Evolutionary conservation across 2,797 vertebrate genomes (phyloP).

Genomic region (Sylvia borin): DNA sequence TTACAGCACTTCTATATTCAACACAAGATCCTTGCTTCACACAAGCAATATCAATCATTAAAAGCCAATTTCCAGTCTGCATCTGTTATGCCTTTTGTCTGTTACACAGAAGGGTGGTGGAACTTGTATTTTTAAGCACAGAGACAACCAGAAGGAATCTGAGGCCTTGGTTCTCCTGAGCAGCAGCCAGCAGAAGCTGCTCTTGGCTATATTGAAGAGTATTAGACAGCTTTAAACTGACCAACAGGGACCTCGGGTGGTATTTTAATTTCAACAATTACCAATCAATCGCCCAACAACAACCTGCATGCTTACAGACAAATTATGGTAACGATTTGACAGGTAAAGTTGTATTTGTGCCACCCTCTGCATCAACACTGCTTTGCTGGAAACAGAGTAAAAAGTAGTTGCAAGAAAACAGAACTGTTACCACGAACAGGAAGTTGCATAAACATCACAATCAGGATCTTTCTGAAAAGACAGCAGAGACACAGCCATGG

Average conservation of each 20-base stretch:
- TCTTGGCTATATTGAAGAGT: not conserved
- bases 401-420: not conserved
- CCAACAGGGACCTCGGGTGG: not conserved
- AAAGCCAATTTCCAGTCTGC: not conserved
- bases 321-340: not conserved
- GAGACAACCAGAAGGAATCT: not conserved
- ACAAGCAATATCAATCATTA: not conserved
- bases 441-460: not conserved
- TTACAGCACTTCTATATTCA: not conserved
- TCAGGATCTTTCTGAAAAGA: not conserved
- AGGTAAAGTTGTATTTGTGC: not conserved
- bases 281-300: not conserved
- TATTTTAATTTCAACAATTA: not conserved
- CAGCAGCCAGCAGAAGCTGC: not conserved
- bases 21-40: not conserved
- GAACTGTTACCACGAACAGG: not conserved
- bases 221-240: not conserved
- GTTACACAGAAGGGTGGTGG: not conserved
- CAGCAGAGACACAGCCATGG: not conserved
- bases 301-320: not conserved
- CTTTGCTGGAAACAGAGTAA: not conserved
- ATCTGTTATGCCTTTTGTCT: not conserved
- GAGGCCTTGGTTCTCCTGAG: not conserved
- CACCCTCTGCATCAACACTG: not conserved
- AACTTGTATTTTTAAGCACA: not conserved